A percentile compares a stretch with the other conserved stretches of the same genome.
Evolutionary conservation across 2,888 invertebrate species (phyloP).

Genomic region (Thysanoteuthis rhombus): DNA sequence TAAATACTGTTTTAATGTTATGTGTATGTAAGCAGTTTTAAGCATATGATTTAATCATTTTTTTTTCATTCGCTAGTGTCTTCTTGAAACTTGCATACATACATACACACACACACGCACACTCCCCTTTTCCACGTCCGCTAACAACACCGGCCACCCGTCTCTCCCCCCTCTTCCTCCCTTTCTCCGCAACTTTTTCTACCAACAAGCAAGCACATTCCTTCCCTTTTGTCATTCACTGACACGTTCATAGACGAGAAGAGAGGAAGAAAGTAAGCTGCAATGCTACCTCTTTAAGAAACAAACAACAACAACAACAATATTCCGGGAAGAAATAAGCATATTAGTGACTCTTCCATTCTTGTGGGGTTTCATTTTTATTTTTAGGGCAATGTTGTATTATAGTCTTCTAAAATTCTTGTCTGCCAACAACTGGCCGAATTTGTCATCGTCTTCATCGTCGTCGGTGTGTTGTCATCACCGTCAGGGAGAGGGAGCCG

Average conservation of each 20-base stretch:
- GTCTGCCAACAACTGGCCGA: neutral
- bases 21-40: neutral
- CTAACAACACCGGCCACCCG: neutral
- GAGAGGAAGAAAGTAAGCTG: constrained; percentile 12
- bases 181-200: neutral
- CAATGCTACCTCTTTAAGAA: neutral
- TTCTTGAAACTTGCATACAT: neutral
- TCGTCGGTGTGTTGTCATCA: neutral
- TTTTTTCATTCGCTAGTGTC: too few species aligned
- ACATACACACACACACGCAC: neutral
- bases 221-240: neutral
- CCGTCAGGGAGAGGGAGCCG: neutral
- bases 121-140: neutral
- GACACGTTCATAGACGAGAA: neutral
- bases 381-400: neutral
- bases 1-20: neutral
- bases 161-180: neutral
- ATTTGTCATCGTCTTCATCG: too few species aligned
- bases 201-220: neutral
- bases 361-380: neutral
- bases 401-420: neutral
- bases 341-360: neutral
- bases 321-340: neutral
- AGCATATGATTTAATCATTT: too few species aligned
- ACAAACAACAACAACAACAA: too few species aligned